These are phyloP conservation scores for Ardeotis arabs DNA, from an alignment of 2,113 vertebrate genomes.

Conservation along the genomic window DNA sequence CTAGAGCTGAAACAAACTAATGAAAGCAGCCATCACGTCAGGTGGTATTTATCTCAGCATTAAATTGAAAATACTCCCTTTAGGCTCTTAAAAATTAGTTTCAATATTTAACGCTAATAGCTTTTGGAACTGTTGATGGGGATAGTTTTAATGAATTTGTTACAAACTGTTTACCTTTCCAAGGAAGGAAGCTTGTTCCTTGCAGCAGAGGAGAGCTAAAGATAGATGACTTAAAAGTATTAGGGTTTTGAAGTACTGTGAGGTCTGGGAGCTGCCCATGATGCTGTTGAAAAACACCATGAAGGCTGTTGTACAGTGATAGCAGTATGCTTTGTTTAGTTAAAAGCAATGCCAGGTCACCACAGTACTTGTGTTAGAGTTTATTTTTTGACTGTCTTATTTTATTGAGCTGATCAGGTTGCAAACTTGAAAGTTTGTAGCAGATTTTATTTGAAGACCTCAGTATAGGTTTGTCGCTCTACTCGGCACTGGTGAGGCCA, in stretches of 20 bases:
- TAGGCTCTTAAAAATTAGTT: slow-evolving; percentile 75
- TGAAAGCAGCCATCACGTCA: slow-evolving; percentile 63
- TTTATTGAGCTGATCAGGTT: not conserved
- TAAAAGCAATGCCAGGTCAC: not conserved
- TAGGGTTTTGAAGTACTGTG: not conserved
- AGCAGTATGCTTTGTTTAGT: not conserved
- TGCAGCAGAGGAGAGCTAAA: not conserved
- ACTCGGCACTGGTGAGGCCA: too few relatives aligned
- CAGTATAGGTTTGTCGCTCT: too few relatives aligned
- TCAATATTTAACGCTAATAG: slow-evolving; percentile 77
- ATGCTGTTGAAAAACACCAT: not conserved
- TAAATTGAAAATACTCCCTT: slow-evolving; percentile 75
- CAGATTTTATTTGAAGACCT: not conserved
- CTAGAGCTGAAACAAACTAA: slow-evolving; percentile 74
- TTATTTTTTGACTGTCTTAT: not conserved
- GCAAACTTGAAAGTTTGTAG: not conserved
- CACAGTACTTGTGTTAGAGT: not conserved
- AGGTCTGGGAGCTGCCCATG: not conserved
- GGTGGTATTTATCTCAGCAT: slow-evolving; percentile 75
- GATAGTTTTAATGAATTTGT: slow-evolving; percentile 69
- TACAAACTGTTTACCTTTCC: slow-evolving; percentile 69
- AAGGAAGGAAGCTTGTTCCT: slow-evolving; percentile 24
- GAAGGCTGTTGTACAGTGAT: not conserved
- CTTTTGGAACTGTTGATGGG: slow-evolving; percentile 69
- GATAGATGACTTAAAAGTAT: not conserved